Percentiles rank a stretch among this genome's conserved stretches.
Conservation (phyloP, 2,888 invertebrate species). For the Cantharis flavilabris region DNA sequence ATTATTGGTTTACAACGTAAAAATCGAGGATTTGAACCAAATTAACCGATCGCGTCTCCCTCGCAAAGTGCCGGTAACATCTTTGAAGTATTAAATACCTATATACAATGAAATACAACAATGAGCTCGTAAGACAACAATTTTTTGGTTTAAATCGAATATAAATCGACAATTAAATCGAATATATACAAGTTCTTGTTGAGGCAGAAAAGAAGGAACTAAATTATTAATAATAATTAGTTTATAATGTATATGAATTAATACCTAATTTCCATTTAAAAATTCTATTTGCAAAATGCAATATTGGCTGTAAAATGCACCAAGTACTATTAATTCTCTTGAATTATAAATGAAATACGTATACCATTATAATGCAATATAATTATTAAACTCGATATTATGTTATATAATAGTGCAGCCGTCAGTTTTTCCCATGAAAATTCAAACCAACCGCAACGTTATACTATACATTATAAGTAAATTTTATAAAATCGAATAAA, state of each 20-base stretch:
- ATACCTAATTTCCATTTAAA: background rate
- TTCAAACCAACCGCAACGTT: background rate
- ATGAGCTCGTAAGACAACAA: no score
- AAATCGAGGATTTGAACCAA: no score
- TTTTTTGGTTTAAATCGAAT: background rate
- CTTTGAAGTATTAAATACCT: no score
- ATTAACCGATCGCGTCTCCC: no score
- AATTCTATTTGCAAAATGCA: background rate
- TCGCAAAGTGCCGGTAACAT: no score
- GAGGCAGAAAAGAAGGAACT: no score
- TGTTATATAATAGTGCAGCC: background rate
- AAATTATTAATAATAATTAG: background rate
- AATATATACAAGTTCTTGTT: no score
- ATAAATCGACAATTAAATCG: no score
- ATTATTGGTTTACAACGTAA: no score
- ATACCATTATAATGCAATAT: background rate
- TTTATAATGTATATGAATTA: background rate
- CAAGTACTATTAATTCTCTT: background rate
- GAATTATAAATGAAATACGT: background rate
- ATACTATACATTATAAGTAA: background rate
- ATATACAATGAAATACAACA: no score
- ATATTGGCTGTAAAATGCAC: background rate
- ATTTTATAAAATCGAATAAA: background rate
- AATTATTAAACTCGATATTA: background rate
- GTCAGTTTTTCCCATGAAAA: background rate